Evolutionary conservation across 2,888 invertebrate species (phyloP), one percentile per base, ranked within the genome.

Genomic region (Cactoblastis cactorum): DNA sequence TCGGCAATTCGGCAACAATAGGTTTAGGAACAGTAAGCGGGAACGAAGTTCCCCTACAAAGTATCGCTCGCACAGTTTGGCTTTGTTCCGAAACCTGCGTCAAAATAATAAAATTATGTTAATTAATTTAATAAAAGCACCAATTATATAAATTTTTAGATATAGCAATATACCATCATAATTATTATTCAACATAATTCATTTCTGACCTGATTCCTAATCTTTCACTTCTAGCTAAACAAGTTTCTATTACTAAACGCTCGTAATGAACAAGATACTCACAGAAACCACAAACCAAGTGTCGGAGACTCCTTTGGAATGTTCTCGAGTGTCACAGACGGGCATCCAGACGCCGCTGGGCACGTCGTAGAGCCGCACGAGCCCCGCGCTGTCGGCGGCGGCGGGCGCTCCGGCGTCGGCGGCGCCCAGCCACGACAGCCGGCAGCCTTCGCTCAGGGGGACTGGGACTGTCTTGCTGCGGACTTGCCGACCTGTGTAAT

Each of bases 11-110:
- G 11, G 92, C 91, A 3, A 97, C 90, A 54, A 95, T 94, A 1
- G 98, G 98, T 49, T 95, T 92, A 0, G 98, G 98, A 17, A 94
- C 93, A 0, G 97, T 96, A 22, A 94, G 91, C 0, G 98, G 98
- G 86, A 95, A 98, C 12, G 93, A 91, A 14, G 94, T 91, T n/a
- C 97, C 97, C 72, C 96, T 95, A 67, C 98, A 98, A 49, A 95
- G 90, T 19, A 98, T 94, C 11, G 95, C 96, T 35, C 96, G 92
- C 3, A 97, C 91, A 49, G 93, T 93, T 77, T 96, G 94, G 12
- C 93, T 91, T 0, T 91, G 90, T 80, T 98, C 98, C 57, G 93
- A 94, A 0, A 97, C 84, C 56, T 96, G 65, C 1, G 65, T 64
- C 28, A 34, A 38, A 49, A 49, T 48, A 28, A 33, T 11, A 35